Evolutionary conservation across 53 echinoderm and acorn worm species (phyloP).

Genomic region (Echinometra lucunter): DNA sequence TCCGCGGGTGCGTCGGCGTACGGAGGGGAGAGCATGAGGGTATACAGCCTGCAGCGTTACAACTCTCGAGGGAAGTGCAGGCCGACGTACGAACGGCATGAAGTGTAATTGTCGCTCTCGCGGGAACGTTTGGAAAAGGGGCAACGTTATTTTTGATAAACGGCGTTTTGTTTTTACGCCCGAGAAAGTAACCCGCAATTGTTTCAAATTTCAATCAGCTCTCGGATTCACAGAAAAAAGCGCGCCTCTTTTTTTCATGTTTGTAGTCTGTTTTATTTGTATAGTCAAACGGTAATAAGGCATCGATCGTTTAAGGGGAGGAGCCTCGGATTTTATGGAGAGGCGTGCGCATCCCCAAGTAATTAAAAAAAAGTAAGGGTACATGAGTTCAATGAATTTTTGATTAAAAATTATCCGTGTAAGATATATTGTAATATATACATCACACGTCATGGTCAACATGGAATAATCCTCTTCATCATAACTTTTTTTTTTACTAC

Average conservation of each 20-base stretch:
- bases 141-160: slow-evolving; percentile 22
- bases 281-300: background rate
- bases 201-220: slow-evolving; percentile 1
- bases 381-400: no score
- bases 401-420: no score
- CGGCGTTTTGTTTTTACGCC: background rate
- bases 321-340: no score
- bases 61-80: background rate
- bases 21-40: slow-evolving; percentile 1
- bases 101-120: slow-evolving; percentile 38
- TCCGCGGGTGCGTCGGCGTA: slow-evolving; percentile 31
- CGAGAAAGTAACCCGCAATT: slow-evolving; percentile 19
- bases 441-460: no score
- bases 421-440: no score
- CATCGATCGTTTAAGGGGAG: background rate
- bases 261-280: background rate
- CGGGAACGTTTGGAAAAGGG: slow-evolving; percentile 30
- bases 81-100: background rate
- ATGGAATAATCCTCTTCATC: no score
- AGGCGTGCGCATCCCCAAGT: no score
- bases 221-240: background rate
- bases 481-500: no score
- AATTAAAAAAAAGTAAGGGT: no score
- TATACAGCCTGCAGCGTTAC: background rate
- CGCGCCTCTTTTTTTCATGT: background rate